Base-by-base conservation (phyloP, 2,888 invertebrate species). In the Enchytraeus crypticus region DNA sequence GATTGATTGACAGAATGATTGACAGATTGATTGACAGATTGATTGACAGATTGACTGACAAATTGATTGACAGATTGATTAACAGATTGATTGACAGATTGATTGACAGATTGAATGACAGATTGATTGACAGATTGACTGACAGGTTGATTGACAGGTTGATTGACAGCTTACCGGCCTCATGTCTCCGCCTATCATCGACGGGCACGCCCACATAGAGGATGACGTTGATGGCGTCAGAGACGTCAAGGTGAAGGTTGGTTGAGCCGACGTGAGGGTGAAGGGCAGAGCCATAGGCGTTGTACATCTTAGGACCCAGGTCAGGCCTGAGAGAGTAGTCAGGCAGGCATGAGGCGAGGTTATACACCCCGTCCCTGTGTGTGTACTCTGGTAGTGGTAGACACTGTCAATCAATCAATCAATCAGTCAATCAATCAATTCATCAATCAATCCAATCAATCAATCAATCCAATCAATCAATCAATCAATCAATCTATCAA, bases 301-400 rank as follows among this genome's bases (percentile, higher is more conserved):
- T 95, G 82, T 97, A 97, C 93, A 97, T 93, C 80, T 96, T 96
- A 0, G 96, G 97, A 0, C 96, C 96, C 32, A 97, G 82, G 79
- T 97, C 97, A 0, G 96, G 96, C 29, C 89, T 86, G 11, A 93
- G 92, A 56, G 77, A 93, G 78, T 90, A 90, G 70, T 89, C 89
- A 0, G 95, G 96, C 69, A 95, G 81, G 56, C 92, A 85, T 69
- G 90, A 89, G 18, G 92, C 92, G 64, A 96, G 83, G 77, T 96
- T 96, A 3, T 92, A 81, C 64, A 87, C 84, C 0, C 95, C 95
- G 62, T 86, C 86, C 53, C 93, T 85, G 67, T 89, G 85, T 0
- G 95, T 95, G 81, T 97, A 97, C 73, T 95, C 91, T 5, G 87
- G 84, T 67, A 97, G 82, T 0, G 96, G 67, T 18, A 67, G 57